Evolutionary conservation across 2,797 vertebrate species (phyloP), one percentile per base, ranked within the genome.

Genomic region (Mastacembelus armatus): DNA sequence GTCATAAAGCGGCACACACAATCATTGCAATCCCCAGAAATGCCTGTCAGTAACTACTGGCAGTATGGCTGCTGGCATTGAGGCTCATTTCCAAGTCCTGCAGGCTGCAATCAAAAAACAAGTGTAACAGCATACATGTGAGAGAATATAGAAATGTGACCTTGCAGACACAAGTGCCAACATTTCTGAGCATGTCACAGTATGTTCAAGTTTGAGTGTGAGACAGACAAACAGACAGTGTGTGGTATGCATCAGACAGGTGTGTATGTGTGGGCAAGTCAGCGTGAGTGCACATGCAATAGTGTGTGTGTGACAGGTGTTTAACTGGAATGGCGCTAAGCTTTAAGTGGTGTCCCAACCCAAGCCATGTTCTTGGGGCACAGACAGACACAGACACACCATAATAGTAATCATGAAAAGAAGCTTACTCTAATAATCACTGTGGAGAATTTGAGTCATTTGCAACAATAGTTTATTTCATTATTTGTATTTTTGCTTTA

Each of bases 171-270:
- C 63, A 85, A 84, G 83, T 93, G 90, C 97, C 95, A 93, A 97
- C 95, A 58, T 98, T 94, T 95, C 90, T 96, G 95, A 81, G 95
- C 94, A 0, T 95, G 96, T 92, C 96, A 96, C 0, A 95, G 92
- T 86, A 96, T 95, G 74, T 93, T 97, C 96, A 3, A 95, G 88
- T 73, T 78, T 85, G 74, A 87, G 14, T 57, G 62, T 88, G 85
- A 85, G 80, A 83, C 80, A 82, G 66, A 73, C 56, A 66, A 61
- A 29, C 63, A 39, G 52, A 61, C 27, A 65, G 73, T 63, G 73
- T 39, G 21, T 71, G 78, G 68, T 21, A 84, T 74, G 81, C 43
- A 68, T 62, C 48, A 61, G 69, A 80, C 71, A 73, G 75, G 69
- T 75, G 81, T 70, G 71, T 52, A 27, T 38, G 43, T 44, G 55